Percentiles rank a stretch among this genome's conserved stretches.
phyloP scores from a whole-genome alignment of 2,113 vertebrate species.

The Pagrus major region DNA sequence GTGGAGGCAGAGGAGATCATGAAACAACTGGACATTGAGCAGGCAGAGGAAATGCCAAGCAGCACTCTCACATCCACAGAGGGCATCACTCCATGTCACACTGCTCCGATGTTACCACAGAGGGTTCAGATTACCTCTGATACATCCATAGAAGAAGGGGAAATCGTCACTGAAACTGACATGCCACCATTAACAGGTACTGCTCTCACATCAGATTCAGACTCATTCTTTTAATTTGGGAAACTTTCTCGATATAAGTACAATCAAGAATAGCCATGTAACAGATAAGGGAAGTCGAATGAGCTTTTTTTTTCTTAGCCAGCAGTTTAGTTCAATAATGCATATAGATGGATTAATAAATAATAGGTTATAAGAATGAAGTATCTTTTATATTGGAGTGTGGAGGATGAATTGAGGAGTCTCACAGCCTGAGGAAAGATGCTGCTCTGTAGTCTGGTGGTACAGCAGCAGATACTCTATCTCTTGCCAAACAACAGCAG shows the following conservation, averaged over 20 bases:
- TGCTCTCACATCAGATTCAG: background rate
- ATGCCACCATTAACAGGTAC: slow-evolving; percentile 93
- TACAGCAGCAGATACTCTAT: too few relatives aligned
- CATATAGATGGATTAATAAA: too few relatives aligned
- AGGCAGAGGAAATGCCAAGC: slow-evolving; percentile 93
- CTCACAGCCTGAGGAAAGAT: too few relatives aligned
- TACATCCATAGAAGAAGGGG: slow-evolving; percentile 86
- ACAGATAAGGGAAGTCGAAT: background rate
- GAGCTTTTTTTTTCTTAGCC: too few relatives aligned
- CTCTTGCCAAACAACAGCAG: too few relatives aligned
- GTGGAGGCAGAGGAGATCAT: slow-evolving; percentile 97
- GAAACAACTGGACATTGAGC: slow-evolving; percentile 96
- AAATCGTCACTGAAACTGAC: slow-evolving; percentile 89
- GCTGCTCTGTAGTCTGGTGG: too few relatives aligned
- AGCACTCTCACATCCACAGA: slow-evolving; percentile 91
- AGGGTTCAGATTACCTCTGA: slow-evolving; percentile 84
- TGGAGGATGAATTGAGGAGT: too few relatives aligned
- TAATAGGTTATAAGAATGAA: too few relatives aligned
- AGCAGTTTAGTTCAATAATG: background rate
- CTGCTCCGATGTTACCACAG: slow-evolving; percentile 71
- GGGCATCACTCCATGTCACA: slow-evolving; percentile 71
- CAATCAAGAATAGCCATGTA: background rate
- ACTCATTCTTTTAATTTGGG: background rate
- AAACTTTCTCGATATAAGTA: background rate
- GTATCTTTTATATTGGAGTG: too few relatives aligned